These are phyloP conservation scores for Pangasius larnaudii DNA, from an alignment of 2,797 vertebrate genomes.

Conservation along the genomic window DNA sequence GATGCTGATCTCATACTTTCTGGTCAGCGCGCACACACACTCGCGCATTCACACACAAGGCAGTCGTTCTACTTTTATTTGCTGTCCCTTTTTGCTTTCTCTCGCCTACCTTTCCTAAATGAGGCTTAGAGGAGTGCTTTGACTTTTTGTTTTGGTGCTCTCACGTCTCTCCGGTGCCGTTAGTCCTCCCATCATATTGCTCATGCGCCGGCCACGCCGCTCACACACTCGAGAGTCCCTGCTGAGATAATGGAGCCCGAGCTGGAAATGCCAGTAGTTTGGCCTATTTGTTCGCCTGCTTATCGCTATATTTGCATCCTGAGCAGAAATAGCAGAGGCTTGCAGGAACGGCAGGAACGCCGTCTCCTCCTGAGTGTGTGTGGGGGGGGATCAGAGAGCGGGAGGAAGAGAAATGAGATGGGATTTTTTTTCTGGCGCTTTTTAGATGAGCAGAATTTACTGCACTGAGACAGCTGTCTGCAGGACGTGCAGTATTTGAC, in stretches of 20 bases:
- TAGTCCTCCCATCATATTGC: slow-evolving; percentile 72
- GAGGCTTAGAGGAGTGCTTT: slow-evolving; percentile 43
- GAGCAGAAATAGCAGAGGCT: slow-evolving; percentile 73
- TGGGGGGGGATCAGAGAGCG: slow-evolving; percentile 17
- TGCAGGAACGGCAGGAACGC: slow-evolving; percentile 62
- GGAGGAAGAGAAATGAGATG: slow-evolving; percentile 65
- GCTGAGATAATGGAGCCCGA: slow-evolving; percentile 79
- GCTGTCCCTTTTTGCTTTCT: not conserved
- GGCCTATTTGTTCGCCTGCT: slow-evolving; percentile 82
- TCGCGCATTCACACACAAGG: not conserved
- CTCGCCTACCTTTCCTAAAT: slow-evolving; percentile 20
- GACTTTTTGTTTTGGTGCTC: slow-evolving; percentile 51
- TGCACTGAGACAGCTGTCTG: slow-evolving; percentile 83
- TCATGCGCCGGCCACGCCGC: slow-evolving; percentile 48
- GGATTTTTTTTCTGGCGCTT: slow-evolving; percentile 72
- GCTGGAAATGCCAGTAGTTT: slow-evolving; percentile 76
- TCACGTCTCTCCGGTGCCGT: slow-evolving; percentile 44
- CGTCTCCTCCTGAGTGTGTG: slow-evolving; percentile 34
- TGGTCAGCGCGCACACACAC: slow-evolving; percentile 22
- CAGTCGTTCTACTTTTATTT: slow-evolving; percentile 47
- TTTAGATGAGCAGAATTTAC: slow-evolving; percentile 75
- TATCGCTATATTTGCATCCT: slow-evolving; percentile 83
- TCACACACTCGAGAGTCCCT: slow-evolving; percentile 67
- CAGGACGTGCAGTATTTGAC: slow-evolving; percentile 64
- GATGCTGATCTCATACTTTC: slow-evolving; percentile 77